phyloP scores from a whole-genome alignment of 2,797 vertebrate species.

The Salmo trutta region DNA sequence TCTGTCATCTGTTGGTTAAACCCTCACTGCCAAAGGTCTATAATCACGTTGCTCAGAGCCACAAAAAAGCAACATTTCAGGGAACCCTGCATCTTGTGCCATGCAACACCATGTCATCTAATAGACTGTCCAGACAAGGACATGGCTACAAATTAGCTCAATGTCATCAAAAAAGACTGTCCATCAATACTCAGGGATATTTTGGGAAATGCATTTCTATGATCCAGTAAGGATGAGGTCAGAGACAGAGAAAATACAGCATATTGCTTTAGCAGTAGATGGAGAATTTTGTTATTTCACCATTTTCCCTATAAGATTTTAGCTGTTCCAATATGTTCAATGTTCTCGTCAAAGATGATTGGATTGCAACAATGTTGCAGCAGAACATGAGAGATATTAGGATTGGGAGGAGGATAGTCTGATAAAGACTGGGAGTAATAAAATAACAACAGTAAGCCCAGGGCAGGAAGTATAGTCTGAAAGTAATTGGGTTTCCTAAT shows the following conservation, averaged over 20 bases:
- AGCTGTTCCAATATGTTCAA: not conserved
- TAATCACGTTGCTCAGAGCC: constrained; percentile 54
- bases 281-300: not conserved
- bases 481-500: constrained; percentile 82
- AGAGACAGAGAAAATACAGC: constrained; percentile 10
- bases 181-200: constrained; percentile 31
- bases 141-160: constrained; percentile 42
- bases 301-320: not conserved
- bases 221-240: not conserved
- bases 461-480: constrained; percentile 69
- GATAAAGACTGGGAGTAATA: constrained; percentile 75
- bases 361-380: constrained; percentile 16
- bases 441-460: constrained; percentile 76
- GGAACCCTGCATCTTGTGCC: constrained; percentile 37
- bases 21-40: constrained; percentile 52
- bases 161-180: constrained; percentile 40
- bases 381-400: constrained; percentile 7
- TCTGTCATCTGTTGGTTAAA: constrained; percentile 58
- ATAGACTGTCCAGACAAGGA: constrained; percentile 41
- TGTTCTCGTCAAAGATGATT: constrained; percentile 16
- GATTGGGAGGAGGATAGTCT: constrained; percentile 51
- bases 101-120: constrained; percentile 55
- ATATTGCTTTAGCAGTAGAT: not conserved
- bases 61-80: constrained; percentile 49
- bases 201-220: constrained; percentile 16